Conservation (phyloP, 2,113 vertebrate species). For the Lanius ludovicianus region DNA sequence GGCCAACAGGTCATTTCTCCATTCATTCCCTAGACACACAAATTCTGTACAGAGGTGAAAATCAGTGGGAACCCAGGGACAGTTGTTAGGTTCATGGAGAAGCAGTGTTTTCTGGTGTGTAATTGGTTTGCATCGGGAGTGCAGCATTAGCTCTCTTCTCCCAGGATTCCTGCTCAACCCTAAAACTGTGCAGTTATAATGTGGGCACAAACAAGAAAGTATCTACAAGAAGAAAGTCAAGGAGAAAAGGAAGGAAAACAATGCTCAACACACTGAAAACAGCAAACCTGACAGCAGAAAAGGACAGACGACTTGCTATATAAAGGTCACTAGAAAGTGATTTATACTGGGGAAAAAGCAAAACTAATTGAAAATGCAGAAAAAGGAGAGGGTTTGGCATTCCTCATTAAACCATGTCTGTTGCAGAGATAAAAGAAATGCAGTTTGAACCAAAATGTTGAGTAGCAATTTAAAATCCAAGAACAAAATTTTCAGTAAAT, state of each 20-base stretch:
- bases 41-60: neutral
- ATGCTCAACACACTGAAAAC: neutral
- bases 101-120: neutral
- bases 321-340: conserved; percentile 25
- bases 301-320: neutral
- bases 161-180: neutral
- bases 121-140: neutral
- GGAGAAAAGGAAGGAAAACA: neutral
- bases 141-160: neutral
- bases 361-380: conserved; percentile 57
- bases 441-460: neutral
- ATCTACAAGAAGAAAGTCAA: neutral
- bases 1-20: neutral
- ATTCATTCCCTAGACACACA: neutral
- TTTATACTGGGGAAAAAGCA: conserved; percentile 48
- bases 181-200: neutral
- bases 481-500: neutral
- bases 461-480: conserved; percentile 24
- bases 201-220: neutral
- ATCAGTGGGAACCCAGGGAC: neutral
- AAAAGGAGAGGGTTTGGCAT: conserved; percentile 25
- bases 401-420: conserved; percentile 37
- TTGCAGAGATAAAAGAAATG: conserved; percentile 31
- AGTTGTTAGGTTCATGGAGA: neutral
- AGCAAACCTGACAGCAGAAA: conserved; percentile 24